These are phyloP conservation scores for Antennarius striatus DNA, from an alignment of 2,113 vertebrate genomes.

Conservation along the genomic window DNA sequence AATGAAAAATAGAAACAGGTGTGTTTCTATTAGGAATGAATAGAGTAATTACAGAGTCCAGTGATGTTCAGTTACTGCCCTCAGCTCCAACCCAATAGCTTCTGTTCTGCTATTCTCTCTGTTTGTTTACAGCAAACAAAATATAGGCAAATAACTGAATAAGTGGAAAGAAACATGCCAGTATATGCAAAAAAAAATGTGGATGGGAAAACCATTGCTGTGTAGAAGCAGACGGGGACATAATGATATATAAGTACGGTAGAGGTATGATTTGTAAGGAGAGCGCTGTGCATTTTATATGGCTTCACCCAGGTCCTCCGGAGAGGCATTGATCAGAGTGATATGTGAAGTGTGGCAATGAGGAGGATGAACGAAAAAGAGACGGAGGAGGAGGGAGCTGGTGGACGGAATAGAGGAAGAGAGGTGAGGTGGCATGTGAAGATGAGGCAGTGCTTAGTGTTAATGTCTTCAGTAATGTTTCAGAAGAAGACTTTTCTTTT, in stretches of 20 bases:
- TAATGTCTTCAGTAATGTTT: conserved; percentile 58
- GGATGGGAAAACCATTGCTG: background rate
- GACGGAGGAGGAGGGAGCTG: conserved; percentile 4
- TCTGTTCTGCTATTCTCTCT: background rate
- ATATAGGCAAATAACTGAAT: too few relatives aligned
- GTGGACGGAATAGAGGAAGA: conserved; percentile 20
- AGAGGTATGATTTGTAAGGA: conserved; percentile 66
- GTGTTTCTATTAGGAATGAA: background rate
- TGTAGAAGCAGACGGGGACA: conserved; percentile 4
- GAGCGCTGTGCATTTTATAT: conserved; percentile 59
- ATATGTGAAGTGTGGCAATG: conserved; percentile 59
- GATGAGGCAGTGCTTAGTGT: conserved; percentile 44
- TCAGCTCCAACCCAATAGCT: too few relatives aligned
- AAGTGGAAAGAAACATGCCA: background rate
- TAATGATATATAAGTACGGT: conserved; percentile 19
- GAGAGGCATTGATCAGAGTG: conserved; percentile 69
- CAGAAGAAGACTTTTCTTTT: conserved; percentile 36
- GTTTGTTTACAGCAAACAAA: too few relatives aligned
- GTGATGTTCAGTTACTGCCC: too few relatives aligned
- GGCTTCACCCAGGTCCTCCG: conserved; percentile 55
- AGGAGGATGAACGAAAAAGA: conserved; percentile 4
- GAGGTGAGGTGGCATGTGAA: background rate
- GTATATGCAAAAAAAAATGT: background rate
- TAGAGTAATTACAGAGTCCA: too few relatives aligned
- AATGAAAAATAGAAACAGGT: conserved; percentile 23